A percentile compares a stretch with the other conserved stretches of the same genome.
Evolutionary conservation across 2,113 vertebrate genomes (phyloP).

Genomic region (Epinephelus lanceolatus): DNA sequence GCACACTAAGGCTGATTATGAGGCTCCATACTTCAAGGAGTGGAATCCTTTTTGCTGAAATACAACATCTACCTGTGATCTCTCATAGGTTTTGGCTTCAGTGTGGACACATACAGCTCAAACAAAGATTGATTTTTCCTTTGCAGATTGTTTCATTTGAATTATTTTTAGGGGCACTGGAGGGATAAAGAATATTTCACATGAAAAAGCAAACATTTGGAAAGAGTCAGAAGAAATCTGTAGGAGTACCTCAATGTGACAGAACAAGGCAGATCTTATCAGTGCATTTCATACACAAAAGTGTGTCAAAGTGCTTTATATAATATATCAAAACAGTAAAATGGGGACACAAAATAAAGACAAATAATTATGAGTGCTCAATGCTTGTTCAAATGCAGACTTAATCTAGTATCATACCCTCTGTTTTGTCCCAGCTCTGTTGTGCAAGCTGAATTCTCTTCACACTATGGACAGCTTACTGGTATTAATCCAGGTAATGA

Average conservation of each 20-base stretch:
- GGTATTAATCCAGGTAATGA: neutral
- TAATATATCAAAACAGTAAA: neutral
- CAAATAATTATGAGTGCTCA: neutral
- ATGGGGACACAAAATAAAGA: neutral
- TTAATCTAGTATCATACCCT: too few relatives aligned
- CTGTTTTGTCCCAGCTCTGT: neutral
- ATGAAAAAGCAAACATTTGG: neutral
- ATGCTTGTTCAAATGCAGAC: neutral
- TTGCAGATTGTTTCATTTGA: neutral
- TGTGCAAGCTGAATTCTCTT: neutral
- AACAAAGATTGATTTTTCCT: neutral
- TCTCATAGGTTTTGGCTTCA: neutral
- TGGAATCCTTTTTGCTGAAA: neutral
- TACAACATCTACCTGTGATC: neutral
- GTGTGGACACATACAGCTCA: neutral
- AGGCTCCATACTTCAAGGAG: neutral
- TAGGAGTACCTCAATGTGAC: too few relatives aligned
- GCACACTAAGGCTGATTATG: neutral
- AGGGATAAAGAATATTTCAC: neutral
- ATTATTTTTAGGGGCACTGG: neutral
- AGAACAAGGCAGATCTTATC: neutral
- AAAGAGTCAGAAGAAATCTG: neutral
- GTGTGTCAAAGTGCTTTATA: conserved; percentile 4
- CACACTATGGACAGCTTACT: neutral
- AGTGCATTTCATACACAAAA: neutral